Evolutionary conservation across 2,888 invertebrate genomes (phyloP), one percentile per base, ranked within the genome.

Genomic region (Watsonalla cultraria): DNA sequence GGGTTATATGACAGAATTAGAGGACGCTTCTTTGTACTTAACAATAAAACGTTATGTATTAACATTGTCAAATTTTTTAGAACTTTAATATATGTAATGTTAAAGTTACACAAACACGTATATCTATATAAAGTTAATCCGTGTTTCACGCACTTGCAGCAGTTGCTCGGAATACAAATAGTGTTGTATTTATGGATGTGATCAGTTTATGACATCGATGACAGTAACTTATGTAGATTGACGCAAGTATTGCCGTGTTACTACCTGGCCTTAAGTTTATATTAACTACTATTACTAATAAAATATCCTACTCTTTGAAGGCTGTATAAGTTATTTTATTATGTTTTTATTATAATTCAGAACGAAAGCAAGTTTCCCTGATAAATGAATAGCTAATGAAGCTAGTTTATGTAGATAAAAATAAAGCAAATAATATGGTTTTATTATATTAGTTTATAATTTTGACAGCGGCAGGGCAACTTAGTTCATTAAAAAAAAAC

Each of bases 161-260:
- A 59, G 61, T 54, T 47, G 58, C 51, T 51, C 45, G 47, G 76
- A 72, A 74, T 73, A 70, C 64, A 58, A 75, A 75, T 74, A 52
- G 58, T 55, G 58, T 45, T 57, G 60, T 72, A 68, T 72, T 66
- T 69, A 64, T 63, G 60, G 57, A 57, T 53, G 57, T 63, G 68
- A 70, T 67, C 65, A 59, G 51, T 56, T 67, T 69, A 71, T 68
- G 70, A 65, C 69, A 64, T 54, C 56, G 57, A 57, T 61, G 62
- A 63, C 58, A 60, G 62, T 60, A 60, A 65, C 64, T 68, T 68
- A 70, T 68, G 69, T 58, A 54, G 62, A 64, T 62, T 59, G 62
- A 70, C 65, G 72, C 67, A 68, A 70, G 72, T 60, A 53, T 58
- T 60, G 57, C 60, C 55, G 54, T 55, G 53, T 47, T 48, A 51